Conservation (phyloP, 2,888 invertebrate genomes). For the Embidobia sp. region DNA sequence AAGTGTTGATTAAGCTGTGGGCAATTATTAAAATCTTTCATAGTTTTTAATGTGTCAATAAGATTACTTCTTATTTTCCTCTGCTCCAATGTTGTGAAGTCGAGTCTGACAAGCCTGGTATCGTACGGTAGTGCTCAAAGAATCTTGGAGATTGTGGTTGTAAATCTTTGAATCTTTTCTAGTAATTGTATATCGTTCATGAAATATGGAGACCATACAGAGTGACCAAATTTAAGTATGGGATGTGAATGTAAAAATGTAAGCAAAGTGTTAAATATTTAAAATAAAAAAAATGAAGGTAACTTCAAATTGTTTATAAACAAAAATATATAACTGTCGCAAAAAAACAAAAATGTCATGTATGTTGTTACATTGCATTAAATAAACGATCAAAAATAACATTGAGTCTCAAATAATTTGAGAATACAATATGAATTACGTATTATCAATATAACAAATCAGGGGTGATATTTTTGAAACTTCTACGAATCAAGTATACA, state of each 20-base stretch:
- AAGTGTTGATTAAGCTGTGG: not conserved
- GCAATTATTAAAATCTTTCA: not conserved
- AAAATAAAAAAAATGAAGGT: no score
- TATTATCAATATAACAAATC: not conserved
- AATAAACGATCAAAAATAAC: no score
- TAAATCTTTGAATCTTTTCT: not conserved
- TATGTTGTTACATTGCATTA: no score
- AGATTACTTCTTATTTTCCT: not conserved
- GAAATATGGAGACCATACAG: no score
- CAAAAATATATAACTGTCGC: no score
- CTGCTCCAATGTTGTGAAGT: not conserved
- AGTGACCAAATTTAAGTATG: not conserved
- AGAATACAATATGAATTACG: conserved; percentile 1
- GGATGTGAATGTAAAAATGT: no score
- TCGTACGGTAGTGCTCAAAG: not conserved
- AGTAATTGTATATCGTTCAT: conserved; percentile 1
- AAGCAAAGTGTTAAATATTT: no score
- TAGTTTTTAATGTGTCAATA: conserved; percentile 3
- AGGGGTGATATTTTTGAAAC: not conserved
- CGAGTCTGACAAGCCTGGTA: not conserved
- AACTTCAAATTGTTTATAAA: no score
- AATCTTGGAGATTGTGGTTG: not conserved
- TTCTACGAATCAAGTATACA: not conserved
- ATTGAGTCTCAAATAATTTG: no score
- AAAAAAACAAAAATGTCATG: no score